These are phyloP conservation scores for Muscicapa comitata DNA, from an alignment of 2,797 vertebrate species.

Conservation along the genomic window DNA sequence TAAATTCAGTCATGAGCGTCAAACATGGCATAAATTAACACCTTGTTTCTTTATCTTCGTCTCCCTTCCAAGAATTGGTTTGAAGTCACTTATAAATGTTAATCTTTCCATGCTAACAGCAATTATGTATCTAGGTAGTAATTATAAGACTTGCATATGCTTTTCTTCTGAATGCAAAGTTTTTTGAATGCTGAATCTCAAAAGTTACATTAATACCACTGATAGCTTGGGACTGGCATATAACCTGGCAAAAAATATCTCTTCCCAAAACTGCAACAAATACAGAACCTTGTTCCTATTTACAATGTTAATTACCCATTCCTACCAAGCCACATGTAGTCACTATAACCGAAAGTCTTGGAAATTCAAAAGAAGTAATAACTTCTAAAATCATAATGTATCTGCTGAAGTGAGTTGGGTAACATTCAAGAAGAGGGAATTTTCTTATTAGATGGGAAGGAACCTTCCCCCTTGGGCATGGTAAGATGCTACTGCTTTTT, in stretches of 20 bases:
- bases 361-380: not conserved
- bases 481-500: not conserved
- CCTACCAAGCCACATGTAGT: not conserved
- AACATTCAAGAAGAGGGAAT: not conserved
- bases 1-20: not conserved
- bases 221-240: not conserved
- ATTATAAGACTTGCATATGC: fast-evolving
- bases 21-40: not conserved
- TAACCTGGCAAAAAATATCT: not conserved
- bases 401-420: not conserved
- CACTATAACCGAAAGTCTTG: not conserved
- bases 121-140: not conserved
- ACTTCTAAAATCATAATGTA: not conserved
- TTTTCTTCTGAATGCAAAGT: not conserved
- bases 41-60: not conserved
- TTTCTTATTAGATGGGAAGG: not conserved
- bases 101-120: not conserved
- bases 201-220: not conserved
- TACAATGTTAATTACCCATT: not conserved
- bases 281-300: not conserved
- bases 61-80: not conserved
- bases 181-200: not conserved
- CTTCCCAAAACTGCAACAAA: not conserved
- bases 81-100: not conserved
- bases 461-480: not conserved